phyloP scores from a whole-genome alignment of 2,113 vertebrate genomes.

The Romanogobio albipinnatus region DNA sequence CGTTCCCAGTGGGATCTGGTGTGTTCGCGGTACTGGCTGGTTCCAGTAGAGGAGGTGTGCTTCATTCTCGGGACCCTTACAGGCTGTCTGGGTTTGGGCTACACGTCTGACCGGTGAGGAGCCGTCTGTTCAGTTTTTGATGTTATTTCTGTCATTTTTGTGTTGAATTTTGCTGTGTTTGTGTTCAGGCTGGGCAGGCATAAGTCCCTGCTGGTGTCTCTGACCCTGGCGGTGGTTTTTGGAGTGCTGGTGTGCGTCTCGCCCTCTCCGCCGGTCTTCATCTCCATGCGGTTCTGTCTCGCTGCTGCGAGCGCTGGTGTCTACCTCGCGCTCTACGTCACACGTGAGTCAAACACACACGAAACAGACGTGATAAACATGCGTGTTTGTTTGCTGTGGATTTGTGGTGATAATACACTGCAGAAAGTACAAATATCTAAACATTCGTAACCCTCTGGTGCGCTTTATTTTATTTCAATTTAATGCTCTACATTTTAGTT shows the following conservation, averaged over 20 bases:
- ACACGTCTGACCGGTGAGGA: conserved; percentile 82
- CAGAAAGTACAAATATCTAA: no score
- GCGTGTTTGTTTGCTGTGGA: no score
- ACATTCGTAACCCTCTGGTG: no score
- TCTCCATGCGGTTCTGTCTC: conserved; percentile 84
- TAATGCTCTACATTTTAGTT: no score
- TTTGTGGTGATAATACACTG: no score
- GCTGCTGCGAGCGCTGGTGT: conserved; percentile 81
- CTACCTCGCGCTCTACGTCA: conserved; percentile 84
- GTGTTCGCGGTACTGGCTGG: conserved; percentile 85
- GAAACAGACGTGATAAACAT: not conserved
- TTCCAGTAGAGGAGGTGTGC: conserved; percentile 88
- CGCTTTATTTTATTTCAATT: no score
- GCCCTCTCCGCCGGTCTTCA: conserved; percentile 82
- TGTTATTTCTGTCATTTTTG: not conserved
- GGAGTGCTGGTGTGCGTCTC: conserved; percentile 85
- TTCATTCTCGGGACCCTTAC: conserved; percentile 86
- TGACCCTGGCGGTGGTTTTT: conserved; percentile 83
- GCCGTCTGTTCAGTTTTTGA: not conserved
- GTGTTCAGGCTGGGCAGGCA: conserved; percentile 79
- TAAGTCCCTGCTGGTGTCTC: conserved; percentile 80
- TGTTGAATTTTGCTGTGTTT: not conserved
- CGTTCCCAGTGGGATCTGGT: conserved; percentile 86
- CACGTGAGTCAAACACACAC: conserved; percentile 77
- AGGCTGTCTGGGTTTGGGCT: conserved; percentile 83